Conservation (phyloP, 2,113 vertebrate genomes). For the Podocnemis expansa region DNA sequence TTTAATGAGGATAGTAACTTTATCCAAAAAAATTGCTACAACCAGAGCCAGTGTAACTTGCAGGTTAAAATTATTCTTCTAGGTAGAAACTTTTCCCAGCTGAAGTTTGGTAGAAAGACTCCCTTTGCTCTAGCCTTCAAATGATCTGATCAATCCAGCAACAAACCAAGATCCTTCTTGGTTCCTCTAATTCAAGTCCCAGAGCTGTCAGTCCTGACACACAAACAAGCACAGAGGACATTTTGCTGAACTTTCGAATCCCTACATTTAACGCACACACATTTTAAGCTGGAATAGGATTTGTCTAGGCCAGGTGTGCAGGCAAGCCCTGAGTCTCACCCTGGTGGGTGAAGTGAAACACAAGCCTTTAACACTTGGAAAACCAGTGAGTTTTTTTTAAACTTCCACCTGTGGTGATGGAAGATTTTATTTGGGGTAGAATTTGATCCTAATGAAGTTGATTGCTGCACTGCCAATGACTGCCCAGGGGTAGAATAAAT, state of each 20-base stretch:
- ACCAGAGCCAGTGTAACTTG: neutral
- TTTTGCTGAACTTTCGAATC: neutral
- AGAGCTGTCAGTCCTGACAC: neutral
- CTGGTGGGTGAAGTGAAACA: neutral
- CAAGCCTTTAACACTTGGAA: neutral
- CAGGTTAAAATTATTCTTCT: neutral
- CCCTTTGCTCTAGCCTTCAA: neutral
- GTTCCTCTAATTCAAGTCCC: neutral
- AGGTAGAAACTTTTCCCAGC: neutral
- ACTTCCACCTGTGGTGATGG: neutral
- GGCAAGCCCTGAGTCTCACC: neutral
- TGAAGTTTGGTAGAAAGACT: rapidly evolving
- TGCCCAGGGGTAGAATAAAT: neutral
- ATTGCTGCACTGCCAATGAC: neutral
- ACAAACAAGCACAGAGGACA: neutral
- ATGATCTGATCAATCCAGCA: neutral
- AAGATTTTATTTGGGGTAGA: neutral
- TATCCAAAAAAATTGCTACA: neutral
- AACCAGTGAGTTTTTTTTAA: neutral
- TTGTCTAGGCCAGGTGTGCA: neutral
- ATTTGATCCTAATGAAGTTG: too few species aligned
- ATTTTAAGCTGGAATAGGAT: neutral
- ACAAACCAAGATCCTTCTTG: rapidly evolving
- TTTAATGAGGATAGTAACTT: neutral
- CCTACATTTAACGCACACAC: rapidly evolving